Percentiles rank a stretch among this genome's conserved stretches.
Evolutionary conservation across 2,113 vertebrate species (phyloP).

Genomic region (Tragelaphus strepsiceros): DNA sequence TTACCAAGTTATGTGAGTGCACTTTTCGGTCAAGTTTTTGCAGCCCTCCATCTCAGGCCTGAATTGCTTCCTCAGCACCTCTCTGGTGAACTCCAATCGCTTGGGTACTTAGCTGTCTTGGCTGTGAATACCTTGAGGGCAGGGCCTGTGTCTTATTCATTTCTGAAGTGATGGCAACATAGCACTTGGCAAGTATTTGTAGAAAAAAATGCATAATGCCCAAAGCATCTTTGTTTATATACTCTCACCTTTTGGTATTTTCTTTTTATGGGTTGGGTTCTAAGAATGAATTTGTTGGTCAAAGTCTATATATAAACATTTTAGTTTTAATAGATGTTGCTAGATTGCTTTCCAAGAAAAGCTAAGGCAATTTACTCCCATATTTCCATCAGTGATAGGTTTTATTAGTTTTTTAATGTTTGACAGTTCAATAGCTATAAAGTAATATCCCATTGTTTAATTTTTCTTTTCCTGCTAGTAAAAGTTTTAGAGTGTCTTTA

Average conservation of each 20-base stretch:
- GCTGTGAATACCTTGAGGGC: not conserved
- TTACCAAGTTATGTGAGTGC: not conserved
- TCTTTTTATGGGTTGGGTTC: not conserved
- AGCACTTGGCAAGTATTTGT: not conserved
- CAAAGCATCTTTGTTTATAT: not conserved
- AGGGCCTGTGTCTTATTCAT: not conserved
- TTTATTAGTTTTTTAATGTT: not conserved
- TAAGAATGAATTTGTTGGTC: not conserved
- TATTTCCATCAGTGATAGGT: not conserved
- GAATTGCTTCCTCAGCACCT: not conserved
- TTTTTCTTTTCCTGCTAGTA: constrained; percentile 20
- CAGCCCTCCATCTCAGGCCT: not conserved
- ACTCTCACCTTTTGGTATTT: not conserved
- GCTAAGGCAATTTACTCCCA: not conserved
- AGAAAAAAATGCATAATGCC: not conserved
- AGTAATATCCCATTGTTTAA: not conserved
- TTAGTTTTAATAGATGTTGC: not conserved
- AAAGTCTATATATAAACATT: not conserved
- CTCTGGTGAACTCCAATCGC: not conserved
- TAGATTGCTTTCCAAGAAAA: not conserved
- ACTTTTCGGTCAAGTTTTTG: not conserved
- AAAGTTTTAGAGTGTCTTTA: not conserved
- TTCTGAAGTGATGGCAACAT: not conserved
- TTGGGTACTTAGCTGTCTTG: not conserved
- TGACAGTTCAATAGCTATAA: not conserved